These are phyloP conservation scores for Chymomyza caudatula DNA, from an alignment of 2,888 invertebrate genomes.

Conservation along the genomic window DNA sequence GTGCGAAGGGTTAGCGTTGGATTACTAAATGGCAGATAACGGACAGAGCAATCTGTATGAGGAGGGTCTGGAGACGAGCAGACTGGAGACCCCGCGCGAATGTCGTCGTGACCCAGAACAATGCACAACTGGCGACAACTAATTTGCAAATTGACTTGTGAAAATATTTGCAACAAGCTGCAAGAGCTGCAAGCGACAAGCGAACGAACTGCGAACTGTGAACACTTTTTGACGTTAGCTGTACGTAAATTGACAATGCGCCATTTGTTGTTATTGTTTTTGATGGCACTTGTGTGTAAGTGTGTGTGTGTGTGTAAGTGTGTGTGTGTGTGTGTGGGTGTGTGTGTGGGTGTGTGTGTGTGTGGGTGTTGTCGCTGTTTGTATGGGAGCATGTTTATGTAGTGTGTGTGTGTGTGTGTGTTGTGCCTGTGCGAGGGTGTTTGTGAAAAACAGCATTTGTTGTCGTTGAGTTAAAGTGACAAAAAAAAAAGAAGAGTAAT, in stretches of 20 bases:
- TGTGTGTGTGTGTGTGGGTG: not conserved
- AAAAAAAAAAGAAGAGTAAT: not conserved
- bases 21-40: not conserved
- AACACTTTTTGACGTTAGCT: not conserved
- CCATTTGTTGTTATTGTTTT: not conserved
- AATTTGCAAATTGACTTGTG: not conserved
- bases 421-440: not conserved
- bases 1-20: not conserved
- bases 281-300: not conserved
- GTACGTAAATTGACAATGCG: not conserved
- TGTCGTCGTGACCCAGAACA: not conserved
- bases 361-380: not conserved
- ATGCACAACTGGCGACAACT: not conserved
- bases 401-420: not conserved
- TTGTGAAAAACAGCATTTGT: not conserved
- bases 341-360: not conserved
- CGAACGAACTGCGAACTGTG: not conserved
- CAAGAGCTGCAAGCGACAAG: not conserved
- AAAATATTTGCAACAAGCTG: not conserved
- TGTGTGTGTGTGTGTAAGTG: not conserved
- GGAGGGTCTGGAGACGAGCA: not conserved
- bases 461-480: not conserved
- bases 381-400: not conserved
- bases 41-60: too few relatives aligned
- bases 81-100: not conserved